A percentile compares a stretch with the other conserved stretches of the same genome.
Conservation (phyloP, 2,888 invertebrate genomes). For the Lagria hirta region DNA sequence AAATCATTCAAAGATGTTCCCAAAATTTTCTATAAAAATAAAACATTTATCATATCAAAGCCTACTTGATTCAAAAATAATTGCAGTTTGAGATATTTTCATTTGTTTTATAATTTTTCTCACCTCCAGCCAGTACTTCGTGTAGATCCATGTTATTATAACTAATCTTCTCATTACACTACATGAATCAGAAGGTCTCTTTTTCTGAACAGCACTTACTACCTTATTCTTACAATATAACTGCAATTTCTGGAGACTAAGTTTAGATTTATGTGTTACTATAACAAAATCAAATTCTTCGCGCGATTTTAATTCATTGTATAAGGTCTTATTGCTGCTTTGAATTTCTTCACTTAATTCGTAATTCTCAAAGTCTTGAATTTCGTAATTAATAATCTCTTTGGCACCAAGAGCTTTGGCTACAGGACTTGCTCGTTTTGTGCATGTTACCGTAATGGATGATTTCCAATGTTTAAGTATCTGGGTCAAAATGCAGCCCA, state of each 20-base stretch:
- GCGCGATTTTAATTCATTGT: conserved; percentile 45
- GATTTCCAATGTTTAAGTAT: conserved; percentile 61
- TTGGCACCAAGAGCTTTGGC: conserved; percentile 59
- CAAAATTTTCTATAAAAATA: conserved; percentile 48
- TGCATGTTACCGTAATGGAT: conserved; percentile 58
- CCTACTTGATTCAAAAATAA: too few species aligned
- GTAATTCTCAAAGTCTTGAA: too few species aligned
- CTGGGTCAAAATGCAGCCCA: conserved; percentile 63
- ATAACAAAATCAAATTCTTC: conserved; percentile 48
- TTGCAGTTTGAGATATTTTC: not conserved
- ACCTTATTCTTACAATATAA: conserved; percentile 39
- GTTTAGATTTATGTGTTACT: conserved; percentile 41
- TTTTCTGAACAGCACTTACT: conserved; percentile 56
- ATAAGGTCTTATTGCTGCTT: conserved; percentile 20
- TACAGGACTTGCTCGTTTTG: conserved; percentile 57
- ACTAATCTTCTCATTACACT: conserved; percentile 56
- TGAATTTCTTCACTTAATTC: too few species aligned
- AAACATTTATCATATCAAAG: conserved; percentile 7
- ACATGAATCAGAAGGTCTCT: conserved; percentile 57
- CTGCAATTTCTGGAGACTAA: conserved; percentile 36
- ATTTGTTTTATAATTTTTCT: conserved; percentile 21
- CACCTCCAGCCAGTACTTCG: conserved; percentile 54
- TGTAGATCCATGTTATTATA: conserved; percentile 54
- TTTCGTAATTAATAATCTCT: conserved; percentile 59
- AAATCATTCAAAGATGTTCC: conserved; percentile 44